Evolutionary conservation across 2,113 vertebrate species (phyloP).

Genomic region (Kobus ellipsiprymnus): DNA sequence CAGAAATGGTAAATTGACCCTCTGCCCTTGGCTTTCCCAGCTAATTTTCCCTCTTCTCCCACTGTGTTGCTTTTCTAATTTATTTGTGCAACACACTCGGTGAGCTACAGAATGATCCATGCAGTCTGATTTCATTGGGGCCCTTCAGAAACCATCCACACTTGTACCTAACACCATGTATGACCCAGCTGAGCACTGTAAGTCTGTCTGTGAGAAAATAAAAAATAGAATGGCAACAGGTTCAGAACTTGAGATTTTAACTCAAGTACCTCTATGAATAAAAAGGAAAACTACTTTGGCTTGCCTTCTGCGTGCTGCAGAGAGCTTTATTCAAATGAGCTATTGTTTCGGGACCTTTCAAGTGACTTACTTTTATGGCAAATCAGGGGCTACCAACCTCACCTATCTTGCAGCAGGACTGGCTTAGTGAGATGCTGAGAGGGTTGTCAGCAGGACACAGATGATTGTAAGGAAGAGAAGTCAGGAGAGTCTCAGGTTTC

Average conservation of each 20-base stretch:
- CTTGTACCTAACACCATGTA: background rate
- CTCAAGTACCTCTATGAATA: conserved; percentile 48
- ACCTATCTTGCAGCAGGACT: conserved; percentile 59
- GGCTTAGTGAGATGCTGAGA: conserved; percentile 37
- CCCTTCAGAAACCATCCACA: background rate
- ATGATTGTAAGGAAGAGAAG: conserved; percentile 63
- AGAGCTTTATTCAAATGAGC: conserved; percentile 39
- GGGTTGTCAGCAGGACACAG: conserved; percentile 47
- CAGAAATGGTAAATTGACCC: background rate
- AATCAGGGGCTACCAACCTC: conserved; percentile 52
- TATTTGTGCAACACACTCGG: background rate
- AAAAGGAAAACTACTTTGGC: conserved; percentile 44
- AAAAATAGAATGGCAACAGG: conserved; percentile 32
- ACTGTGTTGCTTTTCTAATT: background rate
- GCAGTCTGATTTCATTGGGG: background rate
- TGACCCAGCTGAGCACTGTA: background rate
- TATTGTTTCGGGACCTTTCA: conserved; percentile 42
- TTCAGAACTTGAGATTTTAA: conserved; percentile 15
- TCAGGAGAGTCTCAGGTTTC: conserved; percentile 23
- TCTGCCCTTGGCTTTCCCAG: background rate
- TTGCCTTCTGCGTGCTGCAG: conserved; percentile 49
- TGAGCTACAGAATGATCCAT: background rate
- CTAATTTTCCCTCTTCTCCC: background rate
- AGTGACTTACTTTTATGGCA: conserved; percentile 53
- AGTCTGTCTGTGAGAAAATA: background rate